A percentile compares a stretch with the other conserved stretches of the same genome.
phyloP scores from a whole-genome alignment of 2,797 vertebrate genomes.

The Acestrorhynchus altus region DNA sequence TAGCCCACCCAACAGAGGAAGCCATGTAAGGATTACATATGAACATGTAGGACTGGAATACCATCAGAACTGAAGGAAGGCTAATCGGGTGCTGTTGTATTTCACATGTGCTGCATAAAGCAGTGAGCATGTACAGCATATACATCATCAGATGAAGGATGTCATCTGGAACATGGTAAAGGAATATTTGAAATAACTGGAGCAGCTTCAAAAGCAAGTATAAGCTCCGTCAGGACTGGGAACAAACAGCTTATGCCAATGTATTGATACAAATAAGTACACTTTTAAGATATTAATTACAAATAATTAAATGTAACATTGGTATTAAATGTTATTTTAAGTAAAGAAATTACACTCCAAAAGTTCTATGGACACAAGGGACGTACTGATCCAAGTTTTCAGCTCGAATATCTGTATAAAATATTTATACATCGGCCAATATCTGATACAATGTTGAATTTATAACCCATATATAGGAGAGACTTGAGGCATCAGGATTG shows the following conservation, averaged over 20 bases:
- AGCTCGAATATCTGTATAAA: no score
- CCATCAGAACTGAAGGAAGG: not conserved
- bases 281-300: no score
- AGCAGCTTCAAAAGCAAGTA: not conserved
- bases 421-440: no score
- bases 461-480: no score
- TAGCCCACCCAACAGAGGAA: constrained; percentile 13
- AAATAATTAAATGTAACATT: no score
- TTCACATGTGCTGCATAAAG: not conserved
- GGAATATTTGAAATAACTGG: not conserved
- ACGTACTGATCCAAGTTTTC: no score
- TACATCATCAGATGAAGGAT: not conserved
- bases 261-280: not conserved
- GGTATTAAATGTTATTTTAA: no score
- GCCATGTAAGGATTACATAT: not conserved
- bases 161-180: not conserved
- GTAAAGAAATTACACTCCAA: no score
- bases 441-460: no score
- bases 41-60: not conserved
- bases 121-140: not conserved
- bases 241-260: not conserved
- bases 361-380: no score
- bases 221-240: not conserved
- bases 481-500: no score
- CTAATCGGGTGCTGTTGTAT: not conserved